Percentiles rank a stretch among this genome's conserved stretches.
phyloP scores from a whole-genome alignment of 2,888 invertebrate genomes.

The Lochmaea capreae region DNA sequence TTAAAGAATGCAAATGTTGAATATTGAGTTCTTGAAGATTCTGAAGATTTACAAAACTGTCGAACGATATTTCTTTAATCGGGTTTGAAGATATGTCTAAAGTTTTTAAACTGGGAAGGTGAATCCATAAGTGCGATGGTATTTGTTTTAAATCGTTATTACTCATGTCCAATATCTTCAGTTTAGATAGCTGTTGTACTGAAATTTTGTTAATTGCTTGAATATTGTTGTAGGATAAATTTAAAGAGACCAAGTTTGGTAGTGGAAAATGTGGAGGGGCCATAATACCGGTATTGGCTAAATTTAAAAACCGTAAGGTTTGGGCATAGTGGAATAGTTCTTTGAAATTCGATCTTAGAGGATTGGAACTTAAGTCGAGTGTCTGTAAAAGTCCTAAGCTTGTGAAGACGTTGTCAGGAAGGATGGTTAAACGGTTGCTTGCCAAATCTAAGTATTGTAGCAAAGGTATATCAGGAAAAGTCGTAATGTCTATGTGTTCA shows the following conservation, averaged over 20 bases:
- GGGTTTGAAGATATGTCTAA: constrained; percentile 88
- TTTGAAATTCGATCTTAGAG: constrained; percentile 85
- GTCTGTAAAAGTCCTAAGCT: constrained; percentile 82
- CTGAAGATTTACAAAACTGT: constrained; percentile 77
- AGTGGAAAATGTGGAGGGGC: constrained; percentile 82
- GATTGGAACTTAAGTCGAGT: constrained; percentile 84
- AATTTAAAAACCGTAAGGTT: constrained; percentile 80
- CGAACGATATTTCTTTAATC: constrained; percentile 77
- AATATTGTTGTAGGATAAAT: constrained; percentile 83
- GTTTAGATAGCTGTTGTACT: constrained; percentile 75
- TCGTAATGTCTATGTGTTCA: constrained; percentile 88
- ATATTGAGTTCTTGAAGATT: constrained; percentile 82
- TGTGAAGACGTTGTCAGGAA: constrained; percentile 90
- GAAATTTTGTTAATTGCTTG: constrained; percentile 77
- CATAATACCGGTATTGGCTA: constrained; percentile 82
- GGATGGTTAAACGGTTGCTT: constrained; percentile 84
- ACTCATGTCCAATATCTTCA: constrained; percentile 81
- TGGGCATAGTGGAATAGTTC: constrained; percentile 90
- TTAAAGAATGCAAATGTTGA: constrained; percentile 78
- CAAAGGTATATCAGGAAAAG: constrained; percentile 86
- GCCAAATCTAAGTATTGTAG: constrained; percentile 82
- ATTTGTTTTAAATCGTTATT: constrained; percentile 75
- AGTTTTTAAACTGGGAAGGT: constrained; percentile 77
- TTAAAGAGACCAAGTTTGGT: constrained; percentile 81
- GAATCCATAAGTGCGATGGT: constrained; percentile 80